These are phyloP conservation scores for Glyptemys insculpta DNA, from an alignment of 2,797 vertebrate genomes.

Conservation along the genomic window DNA sequence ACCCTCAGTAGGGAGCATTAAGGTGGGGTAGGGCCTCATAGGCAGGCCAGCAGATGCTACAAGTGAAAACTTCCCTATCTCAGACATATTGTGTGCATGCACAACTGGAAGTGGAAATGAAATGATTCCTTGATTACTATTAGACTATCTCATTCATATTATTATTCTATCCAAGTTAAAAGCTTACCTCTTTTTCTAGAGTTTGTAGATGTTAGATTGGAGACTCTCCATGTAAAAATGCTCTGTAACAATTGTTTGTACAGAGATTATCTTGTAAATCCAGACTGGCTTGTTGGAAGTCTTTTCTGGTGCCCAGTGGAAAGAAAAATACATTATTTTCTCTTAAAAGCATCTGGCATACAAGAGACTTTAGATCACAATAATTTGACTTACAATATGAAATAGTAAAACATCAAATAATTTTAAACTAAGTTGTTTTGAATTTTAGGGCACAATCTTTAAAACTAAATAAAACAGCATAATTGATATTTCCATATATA, in stretches of 20 bases:
- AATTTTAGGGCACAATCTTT: not conserved
- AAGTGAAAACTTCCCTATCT: not conserved
- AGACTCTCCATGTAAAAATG: not conserved
- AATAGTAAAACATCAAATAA: not conserved
- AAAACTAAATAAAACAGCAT: not conserved
- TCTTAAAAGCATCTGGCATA: not conserved
- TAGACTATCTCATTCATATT: not conserved
- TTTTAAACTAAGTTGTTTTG: not conserved
- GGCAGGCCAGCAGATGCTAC: not conserved
- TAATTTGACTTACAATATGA: not conserved
- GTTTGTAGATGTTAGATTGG: not conserved
- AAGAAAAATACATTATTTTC: not conserved
- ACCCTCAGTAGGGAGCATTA: too few species aligned
- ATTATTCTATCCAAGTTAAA: not conserved
- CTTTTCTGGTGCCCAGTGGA: not conserved
- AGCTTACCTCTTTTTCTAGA: conserved; percentile 38
- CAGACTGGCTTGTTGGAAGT: not conserved
- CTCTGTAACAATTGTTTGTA: not conserved
- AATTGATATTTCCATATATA: not conserved
- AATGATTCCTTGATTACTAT: not conserved
- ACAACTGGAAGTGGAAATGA: not conserved
- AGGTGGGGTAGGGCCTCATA: too few species aligned
- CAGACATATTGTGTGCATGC: not conserved
- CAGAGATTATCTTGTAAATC: not conserved
- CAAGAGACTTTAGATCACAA: not conserved